Evolutionary conservation across 2,888 invertebrate genomes (phyloP), one percentile per base, ranked within the genome.

Genomic region (Limnephilus auricula): DNA sequence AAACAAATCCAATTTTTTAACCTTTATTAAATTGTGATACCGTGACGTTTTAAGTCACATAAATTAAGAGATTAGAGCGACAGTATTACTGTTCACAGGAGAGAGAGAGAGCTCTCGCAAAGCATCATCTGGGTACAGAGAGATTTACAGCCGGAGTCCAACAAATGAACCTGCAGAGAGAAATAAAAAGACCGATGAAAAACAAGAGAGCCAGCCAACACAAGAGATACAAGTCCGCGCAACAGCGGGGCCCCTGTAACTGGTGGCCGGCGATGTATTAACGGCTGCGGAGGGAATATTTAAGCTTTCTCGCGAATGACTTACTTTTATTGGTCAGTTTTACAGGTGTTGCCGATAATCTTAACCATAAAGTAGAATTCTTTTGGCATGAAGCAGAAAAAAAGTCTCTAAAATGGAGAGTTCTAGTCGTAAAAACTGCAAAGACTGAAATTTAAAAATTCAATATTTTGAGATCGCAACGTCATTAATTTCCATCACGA

Each of bases 101-200:
- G 45, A 87, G 87, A 13, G 50, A 32, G 45, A 65, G 9, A 65
- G 37, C 45, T 37, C 85, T 40, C 78, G 34, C n/a, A 78, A 32
- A 79, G 25, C 83, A 83, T 37, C 31, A 83, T 25, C 83, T 32
- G 83, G 34, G 82, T 32, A 82, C 82, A 31, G 82, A 37, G 87
- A 88, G 87, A 88, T 88, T 88, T 88, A 88, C 79, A 88, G 87
- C 37, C 50, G 30, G 37, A 50, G 34, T 79, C 78, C 78, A 88
- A 78, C 87, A 88, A 88, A 88, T 88, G 87, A 88, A 78, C 87
- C 25, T 37, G 87, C 65, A 65, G 78, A 34, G 78, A 34, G 32
- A 87, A 88, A 88, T 88, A 88, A 88, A 88, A 88, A 37, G 34
- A 34, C 34, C 13, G 78, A 87, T 32, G 87, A 87, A 87, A 87